These are phyloP conservation scores for Hetaerina titia DNA, from an alignment of 2,888 invertebrate genomes.

Conservation along the genomic window DNA sequence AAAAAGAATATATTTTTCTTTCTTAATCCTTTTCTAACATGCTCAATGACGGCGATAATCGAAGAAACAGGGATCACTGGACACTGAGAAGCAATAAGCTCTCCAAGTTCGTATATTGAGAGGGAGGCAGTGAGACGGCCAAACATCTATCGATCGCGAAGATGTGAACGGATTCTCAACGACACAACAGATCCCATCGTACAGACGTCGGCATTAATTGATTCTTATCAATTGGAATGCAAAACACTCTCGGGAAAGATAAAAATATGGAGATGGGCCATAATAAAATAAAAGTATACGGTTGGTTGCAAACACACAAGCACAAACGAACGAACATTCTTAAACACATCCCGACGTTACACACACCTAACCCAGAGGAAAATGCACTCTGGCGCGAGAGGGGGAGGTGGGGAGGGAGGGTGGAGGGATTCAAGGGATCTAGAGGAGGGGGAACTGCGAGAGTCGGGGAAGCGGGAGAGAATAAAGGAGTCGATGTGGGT, in stretches of 20 bases:
- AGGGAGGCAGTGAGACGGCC: background rate
- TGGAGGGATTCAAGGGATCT: background rate
- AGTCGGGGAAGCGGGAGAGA: background rate
- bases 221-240: background rate
- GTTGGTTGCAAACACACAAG: no score
- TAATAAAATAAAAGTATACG: no score
- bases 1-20: background rate
- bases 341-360: no score
- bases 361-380: background rate
- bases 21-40: background rate
- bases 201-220: background rate
- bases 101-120: no score
- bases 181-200: background rate
- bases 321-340: no score
- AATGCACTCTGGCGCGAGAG: background rate
- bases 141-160: background rate
- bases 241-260: background rate
- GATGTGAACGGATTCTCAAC: background rate
- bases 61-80: background rate
- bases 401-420: background rate
- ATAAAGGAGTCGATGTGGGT: background rate
- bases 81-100: conserved; percentile 2
- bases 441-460: background rate
- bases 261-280: no score
- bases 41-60: background rate